phyloP scores from a whole-genome alignment of 1,140 invertebrate genomes.

The Contarinia nasturtii region DNA sequence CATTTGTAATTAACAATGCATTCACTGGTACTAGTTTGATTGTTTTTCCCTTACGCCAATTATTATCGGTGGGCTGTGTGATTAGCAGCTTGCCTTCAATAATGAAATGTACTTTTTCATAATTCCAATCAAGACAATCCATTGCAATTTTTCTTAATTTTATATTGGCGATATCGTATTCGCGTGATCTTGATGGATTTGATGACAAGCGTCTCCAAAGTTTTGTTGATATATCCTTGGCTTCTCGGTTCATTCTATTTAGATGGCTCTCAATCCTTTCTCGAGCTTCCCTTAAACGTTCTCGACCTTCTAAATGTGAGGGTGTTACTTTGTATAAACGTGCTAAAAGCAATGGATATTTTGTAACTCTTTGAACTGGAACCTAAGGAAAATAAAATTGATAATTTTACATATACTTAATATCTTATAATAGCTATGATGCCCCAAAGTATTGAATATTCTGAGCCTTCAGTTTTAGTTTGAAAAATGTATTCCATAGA shows the following conservation, averaged over 20 bases:
- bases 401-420: too few species aligned
- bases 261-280: conserved; percentile 83
- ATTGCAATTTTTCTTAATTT: conserved; percentile 80
- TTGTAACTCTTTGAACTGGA: conserved; percentile 74
- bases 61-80: conserved; percentile 72
- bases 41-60: conserved; percentile 70
- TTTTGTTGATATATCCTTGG: conserved; percentile 76
- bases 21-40: conserved; percentile 74
- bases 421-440: too few species aligned
- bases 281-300: conserved; percentile 63
- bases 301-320: conserved; percentile 51
- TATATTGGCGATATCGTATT: conserved; percentile 71
- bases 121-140: conserved; percentile 81
- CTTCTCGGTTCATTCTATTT: conserved; percentile 86
- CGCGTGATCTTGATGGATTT: conserved; percentile 44
- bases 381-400: too few species aligned
- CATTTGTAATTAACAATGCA: conserved; percentile 70
- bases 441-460: too few species aligned
- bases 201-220: conserved; percentile 77
- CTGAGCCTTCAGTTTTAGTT: too few species aligned
- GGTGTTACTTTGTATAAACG: conserved; percentile 84
- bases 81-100: conserved; percentile 71
- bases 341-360: conserved; percentile 80
- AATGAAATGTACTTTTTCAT: conserved; percentile 71
- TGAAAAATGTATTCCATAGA: too few species aligned